Conservation (phyloP, 2,888 invertebrate species). For the Heteropelma amictum region DNA sequence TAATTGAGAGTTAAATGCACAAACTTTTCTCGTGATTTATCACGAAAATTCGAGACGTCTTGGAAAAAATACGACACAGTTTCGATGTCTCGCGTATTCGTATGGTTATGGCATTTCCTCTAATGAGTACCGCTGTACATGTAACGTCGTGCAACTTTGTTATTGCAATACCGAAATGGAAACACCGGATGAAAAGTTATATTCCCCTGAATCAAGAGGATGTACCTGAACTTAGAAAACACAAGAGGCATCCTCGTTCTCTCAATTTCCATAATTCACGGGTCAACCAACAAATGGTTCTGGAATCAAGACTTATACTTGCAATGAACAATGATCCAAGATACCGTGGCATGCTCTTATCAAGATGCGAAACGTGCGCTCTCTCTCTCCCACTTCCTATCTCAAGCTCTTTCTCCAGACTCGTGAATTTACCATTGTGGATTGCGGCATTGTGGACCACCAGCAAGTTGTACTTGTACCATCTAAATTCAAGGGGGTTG, state of each 20-base stretch:
- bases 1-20: no score
- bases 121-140: no score
- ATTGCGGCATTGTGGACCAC: constrained; percentile 45
- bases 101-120: no score
- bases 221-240: constrained; percentile 14
- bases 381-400: background rate
- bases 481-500: constrained; percentile 3
- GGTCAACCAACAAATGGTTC: constrained; percentile 50
- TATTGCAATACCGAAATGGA: no score
- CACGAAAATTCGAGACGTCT: no score
- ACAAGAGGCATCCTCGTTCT: background rate
- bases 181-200: no score
- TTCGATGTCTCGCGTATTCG: no score
- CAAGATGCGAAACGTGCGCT: background rate
- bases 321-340: constrained; percentile 56
- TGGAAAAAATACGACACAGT: no score
- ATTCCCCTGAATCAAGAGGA: no score
- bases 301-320: constrained; percentile 50
- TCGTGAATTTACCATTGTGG: constrained; percentile 56
- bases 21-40: no score
- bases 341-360: constrained; percentile 31
- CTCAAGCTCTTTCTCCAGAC: background rate
- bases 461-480: constrained; percentile 35
- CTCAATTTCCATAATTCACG: constrained; percentile 59
- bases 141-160: no score